phyloP scores from a whole-genome alignment of 2,113 vertebrate genomes.

The Corvus hawaiiensis region DNA sequence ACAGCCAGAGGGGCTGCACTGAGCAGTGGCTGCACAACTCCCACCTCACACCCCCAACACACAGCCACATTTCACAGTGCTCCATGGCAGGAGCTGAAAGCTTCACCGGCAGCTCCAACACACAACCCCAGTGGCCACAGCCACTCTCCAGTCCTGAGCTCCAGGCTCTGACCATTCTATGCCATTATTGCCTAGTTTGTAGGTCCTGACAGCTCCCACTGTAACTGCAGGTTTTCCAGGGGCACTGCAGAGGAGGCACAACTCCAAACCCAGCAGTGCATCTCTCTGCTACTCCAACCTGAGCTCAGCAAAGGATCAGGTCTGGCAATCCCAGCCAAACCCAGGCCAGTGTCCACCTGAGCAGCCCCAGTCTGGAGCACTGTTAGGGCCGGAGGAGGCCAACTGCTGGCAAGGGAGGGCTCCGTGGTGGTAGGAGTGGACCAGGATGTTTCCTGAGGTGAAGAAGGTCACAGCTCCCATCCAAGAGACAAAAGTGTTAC shows the following conservation, averaged over 20 bases:
- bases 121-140: neutral
- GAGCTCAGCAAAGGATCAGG: neutral
- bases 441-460: neutral
- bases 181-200: neutral
- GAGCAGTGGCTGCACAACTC: neutral
- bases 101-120: neutral
- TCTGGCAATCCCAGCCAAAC: neutral
- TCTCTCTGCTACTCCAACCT: neutral
- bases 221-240: too few relatives aligned
- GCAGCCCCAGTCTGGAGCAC: neutral
- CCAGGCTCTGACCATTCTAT: neutral
- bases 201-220: neutral
- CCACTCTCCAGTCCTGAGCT: neutral
- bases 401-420: neutral
- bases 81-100: accelerated
- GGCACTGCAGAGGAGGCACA: neutral
- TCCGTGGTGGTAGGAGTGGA: neutral
- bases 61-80: neutral
- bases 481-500: neutral
- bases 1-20: neutral
- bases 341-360: neutral
- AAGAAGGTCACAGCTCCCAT: neutral
- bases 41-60: accelerated
- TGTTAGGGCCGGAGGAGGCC: neutral
- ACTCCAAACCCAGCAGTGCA: neutral